Percentiles rank a stretch among this genome's conserved stretches.
phyloP scores from a whole-genome alignment of 2,888 invertebrate genomes.

The Mythimna loreyi region DNA sequence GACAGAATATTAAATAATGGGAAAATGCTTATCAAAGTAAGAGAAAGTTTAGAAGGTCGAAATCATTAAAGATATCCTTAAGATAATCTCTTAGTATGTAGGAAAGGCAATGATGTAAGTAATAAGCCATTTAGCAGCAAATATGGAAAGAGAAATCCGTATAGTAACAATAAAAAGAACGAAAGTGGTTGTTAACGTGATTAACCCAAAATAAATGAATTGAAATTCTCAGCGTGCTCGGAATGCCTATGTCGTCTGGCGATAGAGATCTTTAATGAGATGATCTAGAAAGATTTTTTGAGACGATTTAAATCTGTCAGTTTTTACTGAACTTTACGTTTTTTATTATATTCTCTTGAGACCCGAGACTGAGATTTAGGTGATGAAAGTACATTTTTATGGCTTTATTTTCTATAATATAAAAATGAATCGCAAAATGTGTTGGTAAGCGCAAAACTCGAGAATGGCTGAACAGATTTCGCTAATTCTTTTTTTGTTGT shows the following conservation, averaged over 20 bases:
- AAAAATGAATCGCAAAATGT: too few species aligned
- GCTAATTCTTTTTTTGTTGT: too few species aligned
- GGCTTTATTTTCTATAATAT: too few species aligned
- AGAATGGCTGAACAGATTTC: too few species aligned
- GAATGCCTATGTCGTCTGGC: constrained; percentile 16
- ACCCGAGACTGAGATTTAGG: too few species aligned
- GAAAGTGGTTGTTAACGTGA: constrained; percentile 51
- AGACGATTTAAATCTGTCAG: constrained; percentile 1
- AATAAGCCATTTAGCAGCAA: constrained; percentile 10
- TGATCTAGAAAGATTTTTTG: constrained; percentile 30
- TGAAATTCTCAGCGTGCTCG: constrained; percentile 38
- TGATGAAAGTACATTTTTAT: too few species aligned
- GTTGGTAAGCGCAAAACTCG: too few species aligned
- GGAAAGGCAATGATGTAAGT: constrained; percentile 10
- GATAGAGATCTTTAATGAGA: constrained; percentile 13
- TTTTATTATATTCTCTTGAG: neutral
- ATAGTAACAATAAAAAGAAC: constrained; percentile 36
- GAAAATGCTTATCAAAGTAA: neutral
- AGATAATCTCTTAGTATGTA: neutral
- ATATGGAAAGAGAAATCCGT: constrained; percentile 50
- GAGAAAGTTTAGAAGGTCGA: neutral
- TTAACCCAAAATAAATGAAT: constrained; percentile 49
- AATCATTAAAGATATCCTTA: neutral
- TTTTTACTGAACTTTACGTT: neutral
- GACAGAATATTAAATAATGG: neutral